These are phyloP conservation scores for Carassius gibelio DNA, from an alignment of 2,113 vertebrate genomes.

Conservation along the genomic window DNA sequence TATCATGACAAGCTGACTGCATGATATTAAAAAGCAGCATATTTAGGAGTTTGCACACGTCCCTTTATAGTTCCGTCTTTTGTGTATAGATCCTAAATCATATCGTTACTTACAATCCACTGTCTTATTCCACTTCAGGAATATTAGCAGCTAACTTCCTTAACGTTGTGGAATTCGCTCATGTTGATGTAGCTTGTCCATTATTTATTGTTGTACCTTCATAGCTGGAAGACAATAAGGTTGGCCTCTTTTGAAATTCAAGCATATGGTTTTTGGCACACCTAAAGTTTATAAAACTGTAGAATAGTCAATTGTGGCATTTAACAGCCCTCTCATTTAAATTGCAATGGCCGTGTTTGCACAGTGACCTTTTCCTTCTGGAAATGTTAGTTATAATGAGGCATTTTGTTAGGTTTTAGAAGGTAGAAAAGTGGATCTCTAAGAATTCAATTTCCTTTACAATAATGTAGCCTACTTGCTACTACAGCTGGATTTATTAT, in stretches of 20 bases:
- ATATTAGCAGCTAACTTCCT: neutral
- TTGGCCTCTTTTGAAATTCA: neutral
- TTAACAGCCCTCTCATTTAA: neutral
- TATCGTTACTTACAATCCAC: neutral
- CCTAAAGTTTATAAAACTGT: neutral
- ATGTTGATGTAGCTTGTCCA: neutral
- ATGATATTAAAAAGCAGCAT: neutral
- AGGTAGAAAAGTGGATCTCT: neutral
- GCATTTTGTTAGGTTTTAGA: neutral
- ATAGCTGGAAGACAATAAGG: neutral
- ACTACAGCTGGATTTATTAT: too few species aligned
- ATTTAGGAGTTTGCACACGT: neutral
- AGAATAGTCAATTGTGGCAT: neutral
- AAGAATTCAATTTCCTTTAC: neutral
- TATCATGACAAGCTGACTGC: neutral
- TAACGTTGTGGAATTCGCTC: neutral
- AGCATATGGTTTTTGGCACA: neutral
- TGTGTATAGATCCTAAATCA: neutral
- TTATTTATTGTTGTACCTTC: conserved; percentile 1
- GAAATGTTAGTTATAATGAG: neutral
- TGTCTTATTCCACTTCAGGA: neutral
- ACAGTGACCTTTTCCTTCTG: neutral
- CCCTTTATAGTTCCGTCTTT: neutral
- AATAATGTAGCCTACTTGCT: neutral
- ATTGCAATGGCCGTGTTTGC: neutral